Evolutionary conservation across 2,113 vertebrate species (phyloP).

Genomic region (Gnathonemus echidnorhynchus): DNA sequence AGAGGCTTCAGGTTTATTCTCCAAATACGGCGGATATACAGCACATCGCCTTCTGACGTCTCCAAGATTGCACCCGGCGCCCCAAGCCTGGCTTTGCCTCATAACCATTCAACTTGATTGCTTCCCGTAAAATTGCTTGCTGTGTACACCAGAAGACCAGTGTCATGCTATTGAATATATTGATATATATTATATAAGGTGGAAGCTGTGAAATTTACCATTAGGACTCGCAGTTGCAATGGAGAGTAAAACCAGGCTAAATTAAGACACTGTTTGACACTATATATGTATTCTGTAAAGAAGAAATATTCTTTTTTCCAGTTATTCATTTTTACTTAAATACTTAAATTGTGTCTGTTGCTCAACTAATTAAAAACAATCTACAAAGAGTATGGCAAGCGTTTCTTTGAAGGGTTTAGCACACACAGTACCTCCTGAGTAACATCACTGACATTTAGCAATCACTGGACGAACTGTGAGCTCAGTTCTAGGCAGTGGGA

Average conservation of each 20-base stretch:
- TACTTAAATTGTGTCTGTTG: not conserved
- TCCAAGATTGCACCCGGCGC: not conserved
- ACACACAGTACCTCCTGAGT: not conserved
- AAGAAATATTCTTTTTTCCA: not conserved
- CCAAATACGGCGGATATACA: not conserved
- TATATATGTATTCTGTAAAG: not conserved
- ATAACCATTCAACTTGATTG: slow-evolving; percentile 13
- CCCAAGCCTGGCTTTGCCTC: not conserved
- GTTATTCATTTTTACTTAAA: not conserved
- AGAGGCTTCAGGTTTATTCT: not conserved
- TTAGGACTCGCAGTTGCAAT: not conserved
- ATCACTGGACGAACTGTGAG: not conserved
- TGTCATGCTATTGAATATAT: not conserved
- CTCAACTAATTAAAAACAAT: not conserved
- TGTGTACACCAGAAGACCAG: not conserved
- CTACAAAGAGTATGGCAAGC: not conserved
- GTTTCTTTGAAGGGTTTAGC: not conserved
- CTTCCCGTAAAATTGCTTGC: not conserved
- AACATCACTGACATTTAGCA: not conserved
- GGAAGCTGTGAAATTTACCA: not conserved
- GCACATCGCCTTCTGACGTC: not conserved
- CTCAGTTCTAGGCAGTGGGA: not conserved
- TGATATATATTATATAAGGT: slow-evolving; percentile 5
- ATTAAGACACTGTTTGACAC: not conserved
- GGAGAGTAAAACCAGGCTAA: not conserved